A percentile compares a stretch with the other conserved stretches of the same genome.
Evolutionary conservation across 2,113 vertebrate species (phyloP).

Genomic region (Sinocyclocheilus grahami): DNA sequence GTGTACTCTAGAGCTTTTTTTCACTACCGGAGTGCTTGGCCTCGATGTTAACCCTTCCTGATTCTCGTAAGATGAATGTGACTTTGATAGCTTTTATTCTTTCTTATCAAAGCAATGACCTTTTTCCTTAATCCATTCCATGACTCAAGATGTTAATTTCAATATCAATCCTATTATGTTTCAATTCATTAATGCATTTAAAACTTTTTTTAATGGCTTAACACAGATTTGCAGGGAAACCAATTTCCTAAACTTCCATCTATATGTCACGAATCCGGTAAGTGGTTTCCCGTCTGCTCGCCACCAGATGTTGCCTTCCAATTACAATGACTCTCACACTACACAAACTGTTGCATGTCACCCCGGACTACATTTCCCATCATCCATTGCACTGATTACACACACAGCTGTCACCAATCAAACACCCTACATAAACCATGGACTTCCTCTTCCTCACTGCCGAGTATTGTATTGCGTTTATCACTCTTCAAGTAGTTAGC

Average conservation of each 20-base stretch:
- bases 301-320: no score
- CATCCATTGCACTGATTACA: no score
- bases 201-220: not conserved
- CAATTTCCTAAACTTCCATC: not conserved
- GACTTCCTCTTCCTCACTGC: no score
- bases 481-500: no score
- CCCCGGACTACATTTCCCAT: no score
- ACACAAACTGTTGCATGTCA: no score
- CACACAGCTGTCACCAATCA: no score
- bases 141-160: slow-evolving; percentile 7
- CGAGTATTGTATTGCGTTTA: no score
- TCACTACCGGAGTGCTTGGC: not conserved
- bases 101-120: slow-evolving; percentile 15
- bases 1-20: not conserved
- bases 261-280: no score
- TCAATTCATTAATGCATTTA: slow-evolving; percentile 9
- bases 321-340: no score
- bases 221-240: not conserved
- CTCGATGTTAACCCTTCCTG: not conserved
- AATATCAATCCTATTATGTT: slow-evolving; percentile 7
- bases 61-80: not conserved
- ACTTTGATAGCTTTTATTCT: slow-evolving; percentile 25
- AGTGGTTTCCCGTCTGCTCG: no score
- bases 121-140: slow-evolving; percentile 10
- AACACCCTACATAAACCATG: no score